Evolutionary conservation across 1,140 invertebrate species (phyloP).

Genomic region (Ectropis grisescens): DNA sequence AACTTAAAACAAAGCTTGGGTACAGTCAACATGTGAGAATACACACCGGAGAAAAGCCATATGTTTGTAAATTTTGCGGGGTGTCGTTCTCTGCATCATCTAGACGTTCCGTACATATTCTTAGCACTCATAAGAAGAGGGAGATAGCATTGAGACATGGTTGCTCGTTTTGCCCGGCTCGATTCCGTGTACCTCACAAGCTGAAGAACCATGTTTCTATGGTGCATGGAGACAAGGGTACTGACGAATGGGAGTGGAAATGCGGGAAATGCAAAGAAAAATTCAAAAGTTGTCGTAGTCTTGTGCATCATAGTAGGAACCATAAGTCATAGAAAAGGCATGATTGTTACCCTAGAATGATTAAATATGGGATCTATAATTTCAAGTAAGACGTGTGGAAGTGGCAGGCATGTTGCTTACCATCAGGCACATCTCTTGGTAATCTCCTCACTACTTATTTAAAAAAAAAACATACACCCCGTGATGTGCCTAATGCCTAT

Average conservation of each 20-base stretch:
- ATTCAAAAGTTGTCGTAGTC: constrained; percentile 29
- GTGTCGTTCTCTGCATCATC: constrained; percentile 46
- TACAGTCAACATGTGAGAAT: constrained; percentile 40
- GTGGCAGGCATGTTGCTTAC: no score
- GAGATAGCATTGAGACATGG: constrained; percentile 28
- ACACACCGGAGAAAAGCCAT: constrained; percentile 45
- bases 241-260: constrained; percentile 13
- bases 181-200: constrained; percentile 30
- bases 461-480: no score
- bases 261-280: constrained; percentile 32
- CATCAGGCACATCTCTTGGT: no score
- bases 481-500: no score
- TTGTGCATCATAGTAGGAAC: constrained; percentile 35
- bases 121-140: constrained; percentile 23
- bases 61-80: constrained; percentile 35
- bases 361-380: no score
- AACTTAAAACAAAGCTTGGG: constrained; percentile 34
- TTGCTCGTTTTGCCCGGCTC: constrained; percentile 36
- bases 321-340: no score
- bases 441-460: no score
- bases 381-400: no score
- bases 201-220: constrained; percentile 32
- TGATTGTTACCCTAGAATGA: no score
- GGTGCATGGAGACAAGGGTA: constrained; percentile 20
- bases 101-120: constrained; percentile 42